Evolutionary conservation across 2,113 vertebrate genomes (phyloP).

Genomic region (Pterocles gutturalis): DNA sequence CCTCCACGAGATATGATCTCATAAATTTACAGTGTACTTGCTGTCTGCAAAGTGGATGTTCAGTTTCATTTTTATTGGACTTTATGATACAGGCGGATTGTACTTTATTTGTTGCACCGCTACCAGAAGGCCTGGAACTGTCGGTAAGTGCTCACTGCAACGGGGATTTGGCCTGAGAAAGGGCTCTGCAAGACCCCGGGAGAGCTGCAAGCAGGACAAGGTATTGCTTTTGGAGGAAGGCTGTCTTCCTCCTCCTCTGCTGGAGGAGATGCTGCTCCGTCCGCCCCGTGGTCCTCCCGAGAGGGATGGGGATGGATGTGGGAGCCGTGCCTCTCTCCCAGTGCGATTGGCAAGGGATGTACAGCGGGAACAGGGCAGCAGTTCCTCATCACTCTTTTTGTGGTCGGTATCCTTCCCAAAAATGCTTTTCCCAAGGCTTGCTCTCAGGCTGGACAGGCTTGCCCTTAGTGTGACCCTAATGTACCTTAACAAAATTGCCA

Average conservation of each 20-base stretch:
- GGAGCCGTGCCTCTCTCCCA: not conserved
- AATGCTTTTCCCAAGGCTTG: not conserved
- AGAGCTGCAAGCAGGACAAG: not conserved
- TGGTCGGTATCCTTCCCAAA: not conserved
- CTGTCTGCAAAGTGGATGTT: constrained; percentile 75
- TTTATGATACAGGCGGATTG: constrained; percentile 73
- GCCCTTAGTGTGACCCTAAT: not conserved
- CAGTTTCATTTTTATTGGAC: constrained; percentile 77
- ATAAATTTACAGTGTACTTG: constrained; percentile 73
- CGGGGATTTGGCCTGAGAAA: not conserved
- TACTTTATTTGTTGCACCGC: constrained; percentile 68
- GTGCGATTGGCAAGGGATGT: not conserved
- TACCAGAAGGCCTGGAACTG: constrained; percentile 20
- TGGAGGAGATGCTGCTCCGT: not conserved
- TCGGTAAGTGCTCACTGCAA: not conserved
- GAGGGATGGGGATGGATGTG: not conserved
- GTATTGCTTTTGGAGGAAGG: not conserved
- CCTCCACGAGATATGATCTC: constrained; percentile 70
- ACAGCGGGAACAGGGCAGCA: not conserved
- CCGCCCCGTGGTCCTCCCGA: not conserved
- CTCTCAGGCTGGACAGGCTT: not conserved
- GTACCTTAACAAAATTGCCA: not conserved
- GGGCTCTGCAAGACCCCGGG: not conserved
- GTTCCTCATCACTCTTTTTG: not conserved
- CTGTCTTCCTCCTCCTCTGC: not conserved